phyloP scores from a whole-genome alignment of 2,888 invertebrate species.

The Seira sanloemensis region DNA sequence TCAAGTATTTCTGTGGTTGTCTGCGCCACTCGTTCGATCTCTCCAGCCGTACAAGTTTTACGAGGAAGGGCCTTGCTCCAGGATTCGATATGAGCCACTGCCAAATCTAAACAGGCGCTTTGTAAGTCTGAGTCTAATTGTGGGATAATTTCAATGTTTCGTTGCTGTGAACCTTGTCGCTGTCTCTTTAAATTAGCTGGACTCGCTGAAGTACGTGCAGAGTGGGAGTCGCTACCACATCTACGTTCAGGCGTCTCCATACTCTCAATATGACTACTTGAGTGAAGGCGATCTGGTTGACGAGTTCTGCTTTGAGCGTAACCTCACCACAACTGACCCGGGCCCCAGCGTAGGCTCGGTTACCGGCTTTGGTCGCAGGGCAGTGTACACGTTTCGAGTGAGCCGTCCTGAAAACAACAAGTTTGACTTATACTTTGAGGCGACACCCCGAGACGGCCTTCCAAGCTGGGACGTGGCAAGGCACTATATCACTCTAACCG shows the following conservation, averaged over 20 bases:
- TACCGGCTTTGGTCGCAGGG: not conserved
- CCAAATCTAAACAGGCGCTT: not conserved
- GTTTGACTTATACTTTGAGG: conserved; percentile 5
- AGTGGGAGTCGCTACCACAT: conserved; percentile 13
- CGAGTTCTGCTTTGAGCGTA: not conserved
- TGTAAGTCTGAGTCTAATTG: too few species aligned
- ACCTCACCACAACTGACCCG: not conserved
- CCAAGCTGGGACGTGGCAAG: conserved; percentile 1
- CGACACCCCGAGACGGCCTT: not conserved
- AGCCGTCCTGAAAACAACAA: not conserved
- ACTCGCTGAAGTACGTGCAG: not conserved
- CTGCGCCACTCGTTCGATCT: not conserved
- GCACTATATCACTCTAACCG: not conserved
- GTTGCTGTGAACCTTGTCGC: not conserved
- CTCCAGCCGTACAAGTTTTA: not conserved
- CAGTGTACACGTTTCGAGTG: not conserved
- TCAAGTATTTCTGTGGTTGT: not conserved
- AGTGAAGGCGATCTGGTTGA: not conserved
- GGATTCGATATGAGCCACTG: not conserved
- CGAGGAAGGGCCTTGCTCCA: not conserved
- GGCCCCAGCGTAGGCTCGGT: not conserved
- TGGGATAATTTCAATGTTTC: too few species aligned
- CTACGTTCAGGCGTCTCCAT: not conserved
- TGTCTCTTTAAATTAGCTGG: conserved; percentile 14
- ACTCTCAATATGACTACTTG: not conserved